Conservation (phyloP, 2,888 invertebrate species). For the Cheilosia variabilis region DNA sequence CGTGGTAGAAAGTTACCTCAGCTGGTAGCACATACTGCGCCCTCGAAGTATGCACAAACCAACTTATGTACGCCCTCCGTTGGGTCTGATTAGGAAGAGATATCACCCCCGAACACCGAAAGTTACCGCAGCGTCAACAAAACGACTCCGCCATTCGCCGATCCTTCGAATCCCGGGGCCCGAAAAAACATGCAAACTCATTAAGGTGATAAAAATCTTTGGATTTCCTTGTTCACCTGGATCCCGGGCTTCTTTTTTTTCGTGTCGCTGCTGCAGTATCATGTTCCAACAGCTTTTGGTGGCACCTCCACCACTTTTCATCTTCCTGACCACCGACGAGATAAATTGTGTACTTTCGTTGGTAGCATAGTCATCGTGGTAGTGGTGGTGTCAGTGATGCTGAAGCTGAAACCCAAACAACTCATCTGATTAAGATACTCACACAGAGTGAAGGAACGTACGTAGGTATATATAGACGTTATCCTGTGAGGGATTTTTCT, state of each 20-base stretch:
- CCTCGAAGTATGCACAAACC: neutral
- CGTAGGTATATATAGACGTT: conserved; percentile 16
- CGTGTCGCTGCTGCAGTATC: conserved; percentile 44
- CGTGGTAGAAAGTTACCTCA: neutral
- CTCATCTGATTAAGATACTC: conserved; percentile 73
- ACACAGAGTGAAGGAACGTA: conserved; percentile 34
- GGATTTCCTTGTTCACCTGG: conserved; percentile 69
- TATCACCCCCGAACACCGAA: conserved; percentile 11
- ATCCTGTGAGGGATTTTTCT: conserved; percentile 58
- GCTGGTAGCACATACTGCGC: neutral
- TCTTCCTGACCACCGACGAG: conserved; percentile 68
- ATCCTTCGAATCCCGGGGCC: conserved; percentile 1
- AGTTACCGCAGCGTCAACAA: conserved; percentile 61
- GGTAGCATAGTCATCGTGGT: conserved; percentile 42
- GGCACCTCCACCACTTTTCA: conserved; percentile 63
- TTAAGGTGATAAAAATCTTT: conserved; percentile 75
- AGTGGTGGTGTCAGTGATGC: conserved; percentile 17
- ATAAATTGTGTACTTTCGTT: conserved; percentile 62
- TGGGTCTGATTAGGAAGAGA: conserved; percentile 39
- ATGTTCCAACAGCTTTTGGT: conserved; percentile 63
- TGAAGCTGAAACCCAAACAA: conserved; percentile 53
- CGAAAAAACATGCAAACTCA: conserved; percentile 69
- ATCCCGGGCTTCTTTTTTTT: conserved; percentile 40
- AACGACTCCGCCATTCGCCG: conserved; percentile 20
- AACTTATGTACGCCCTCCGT: conserved; percentile 3